These are phyloP conservation scores for Rhizomys pruinosus DNA, from an alignment of 2,113 vertebrate genomes.

Conservation along the genomic window DNA sequence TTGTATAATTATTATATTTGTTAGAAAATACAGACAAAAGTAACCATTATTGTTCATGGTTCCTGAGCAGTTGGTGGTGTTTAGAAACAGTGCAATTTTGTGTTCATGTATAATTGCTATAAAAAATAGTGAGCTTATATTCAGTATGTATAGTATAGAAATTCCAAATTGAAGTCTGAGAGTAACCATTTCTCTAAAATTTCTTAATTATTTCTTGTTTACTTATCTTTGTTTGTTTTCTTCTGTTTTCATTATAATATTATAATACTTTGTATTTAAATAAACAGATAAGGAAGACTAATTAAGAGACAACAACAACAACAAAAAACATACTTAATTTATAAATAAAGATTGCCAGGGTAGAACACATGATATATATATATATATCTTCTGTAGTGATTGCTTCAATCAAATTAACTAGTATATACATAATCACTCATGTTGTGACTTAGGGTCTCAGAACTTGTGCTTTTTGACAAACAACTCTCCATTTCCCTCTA, in stretches of 20 bases:
- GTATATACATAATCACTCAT: background rate
- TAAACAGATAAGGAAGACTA: background rate
- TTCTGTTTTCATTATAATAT: background rate
- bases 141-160: slow-evolving; percentile 24
- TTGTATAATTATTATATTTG: slow-evolving; percentile 14
- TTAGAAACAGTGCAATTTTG: slow-evolving; percentile 32
- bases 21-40: background rate
- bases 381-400: background rate
- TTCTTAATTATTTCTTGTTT: background rate
- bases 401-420: background rate
- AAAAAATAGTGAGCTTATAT: slow-evolving; percentile 38
- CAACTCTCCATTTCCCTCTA: background rate
- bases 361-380: background rate
- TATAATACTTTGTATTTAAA: background rate
- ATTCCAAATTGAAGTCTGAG: slow-evolving; percentile 48
- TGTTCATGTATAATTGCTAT: slow-evolving; percentile 43
- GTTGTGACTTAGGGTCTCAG: background rate
- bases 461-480: background rate
- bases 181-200: background rate
- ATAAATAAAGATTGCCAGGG: background rate
- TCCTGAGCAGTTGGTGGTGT: slow-evolving; percentile 29
- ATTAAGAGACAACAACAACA: background rate
- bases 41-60: background rate
- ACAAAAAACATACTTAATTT: background rate
- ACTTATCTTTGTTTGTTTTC: background rate